phyloP scores from a whole-genome alignment of 2,888 invertebrate genomes.

The Noctua janthina region DNA sequence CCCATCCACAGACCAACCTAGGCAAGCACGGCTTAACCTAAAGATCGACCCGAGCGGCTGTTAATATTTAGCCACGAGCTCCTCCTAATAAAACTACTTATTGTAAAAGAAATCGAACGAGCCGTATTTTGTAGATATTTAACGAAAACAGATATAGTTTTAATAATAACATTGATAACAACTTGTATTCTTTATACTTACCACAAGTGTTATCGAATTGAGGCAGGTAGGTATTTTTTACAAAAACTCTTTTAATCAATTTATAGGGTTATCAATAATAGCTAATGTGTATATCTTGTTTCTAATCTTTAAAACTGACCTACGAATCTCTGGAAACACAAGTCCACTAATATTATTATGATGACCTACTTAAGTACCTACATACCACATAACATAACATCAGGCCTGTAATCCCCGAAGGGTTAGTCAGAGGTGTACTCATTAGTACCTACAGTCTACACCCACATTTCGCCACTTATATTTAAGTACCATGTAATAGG shows the following conservation, averaged over 20 bases:
- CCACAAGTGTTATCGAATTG: slow-evolving; percentile 22
- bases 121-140: not conserved
- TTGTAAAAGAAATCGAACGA: not conserved
- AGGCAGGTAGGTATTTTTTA: slow-evolving; percentile 12
- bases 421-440: too few species aligned
- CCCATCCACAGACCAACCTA: too few species aligned
- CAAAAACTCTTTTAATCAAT: slow-evolving; percentile 6
- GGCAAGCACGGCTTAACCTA: too few species aligned
- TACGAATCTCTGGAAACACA: not conserved
- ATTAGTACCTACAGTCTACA: too few species aligned
- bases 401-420: too few species aligned
- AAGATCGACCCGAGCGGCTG: too few species aligned
- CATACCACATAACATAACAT: too few species aligned
- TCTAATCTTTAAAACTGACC: not conserved
- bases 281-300: not conserved
- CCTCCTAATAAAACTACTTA: slow-evolving; percentile 2
- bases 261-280: not conserved
- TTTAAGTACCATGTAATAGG: too few species aligned
- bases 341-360: not conserved
- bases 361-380: too few species aligned
- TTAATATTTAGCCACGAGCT: too few species aligned
- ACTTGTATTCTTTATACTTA: slow-evolving; percentile 6
- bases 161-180: slow-evolving; percentile 30
- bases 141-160: slow-evolving; percentile 10
- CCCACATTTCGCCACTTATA: too few species aligned